Conservation (phyloP, 2,797 vertebrate species). For the Rhinophrynus dorsalis region DNA sequence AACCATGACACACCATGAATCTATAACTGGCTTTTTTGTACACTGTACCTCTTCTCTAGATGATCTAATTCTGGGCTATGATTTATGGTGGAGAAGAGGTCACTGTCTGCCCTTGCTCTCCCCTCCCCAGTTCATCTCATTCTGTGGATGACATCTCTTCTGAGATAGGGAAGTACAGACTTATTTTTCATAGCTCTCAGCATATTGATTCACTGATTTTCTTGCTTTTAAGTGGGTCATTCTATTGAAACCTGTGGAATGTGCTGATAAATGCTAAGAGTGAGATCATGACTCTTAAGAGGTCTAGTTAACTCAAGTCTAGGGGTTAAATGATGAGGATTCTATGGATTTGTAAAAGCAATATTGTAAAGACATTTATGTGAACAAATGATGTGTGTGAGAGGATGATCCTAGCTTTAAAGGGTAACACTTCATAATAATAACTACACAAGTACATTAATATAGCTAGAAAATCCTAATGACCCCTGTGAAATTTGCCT, state of each 20-base stretch:
- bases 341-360: not conserved
- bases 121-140: slow-evolving; percentile 3
- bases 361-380: not conserved
- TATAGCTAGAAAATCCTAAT: too few relatives aligned
- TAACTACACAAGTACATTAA: too few relatives aligned
- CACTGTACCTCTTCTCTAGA: slow-evolving; percentile 64
- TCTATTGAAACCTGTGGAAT: slow-evolving; percentile 16
- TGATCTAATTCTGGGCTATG: slow-evolving; percentile 71
- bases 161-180: slow-evolving; percentile 14
- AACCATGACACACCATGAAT: slow-evolving; percentile 65
- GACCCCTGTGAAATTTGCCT: too few relatives aligned
- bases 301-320: not conserved
- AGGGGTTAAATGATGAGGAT: not conserved
- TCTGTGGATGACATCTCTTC: slow-evolving; percentile 32
- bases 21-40: slow-evolving; percentile 66
- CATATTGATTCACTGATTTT: slow-evolving; percentile 38
- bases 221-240: slow-evolving; percentile 18
- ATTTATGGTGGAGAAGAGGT: slow-evolving; percentile 62
- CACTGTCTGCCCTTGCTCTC: slow-evolving; percentile 34
- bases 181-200: slow-evolving; percentile 28
- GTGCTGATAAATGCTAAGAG: slow-evolving; percentile 22
- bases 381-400: not conserved
- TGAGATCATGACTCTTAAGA: slow-evolving; percentile 10
- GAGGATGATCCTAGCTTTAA: not conserved
- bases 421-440: too few relatives aligned